Conservation (phyloP, 2,888 invertebrate species). For the Heteropelma amictum region DNA sequence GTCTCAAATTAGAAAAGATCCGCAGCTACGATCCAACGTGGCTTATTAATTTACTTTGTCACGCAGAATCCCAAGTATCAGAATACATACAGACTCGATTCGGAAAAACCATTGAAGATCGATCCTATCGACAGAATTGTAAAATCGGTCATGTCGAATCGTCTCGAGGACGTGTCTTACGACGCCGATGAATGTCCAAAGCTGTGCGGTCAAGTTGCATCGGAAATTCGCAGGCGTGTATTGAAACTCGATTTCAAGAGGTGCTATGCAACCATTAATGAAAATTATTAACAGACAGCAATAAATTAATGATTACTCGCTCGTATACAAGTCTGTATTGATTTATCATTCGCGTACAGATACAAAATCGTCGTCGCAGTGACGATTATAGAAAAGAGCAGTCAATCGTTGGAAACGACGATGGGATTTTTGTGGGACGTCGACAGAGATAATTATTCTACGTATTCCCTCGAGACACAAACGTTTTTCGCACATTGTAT, state of each 20-base stretch:
- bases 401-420: conserved; percentile 82
- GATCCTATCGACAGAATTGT: conserved; percentile 83
- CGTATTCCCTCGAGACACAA: conserved; percentile 82
- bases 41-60: conserved; percentile 5
- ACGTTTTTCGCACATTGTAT: conserved; percentile 82
- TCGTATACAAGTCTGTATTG: no score
- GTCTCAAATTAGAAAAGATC: background rate
- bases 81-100: conserved; percentile 84
- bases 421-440: conserved; percentile 85
- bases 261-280: conserved; percentile 71
- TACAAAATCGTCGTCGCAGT: conserved; percentile 84
- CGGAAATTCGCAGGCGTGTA: conserved; percentile 81
- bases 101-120: conserved; percentile 82
- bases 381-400: conserved; percentile 83
- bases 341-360: no score
- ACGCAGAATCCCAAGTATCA: conserved; percentile 78
- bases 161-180: conserved; percentile 81
- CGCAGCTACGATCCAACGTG: background rate
- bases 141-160: conserved; percentile 80
- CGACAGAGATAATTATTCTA: conserved; percentile 82
- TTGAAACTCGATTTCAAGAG: conserved; percentile 85
- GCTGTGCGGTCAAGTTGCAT: conserved; percentile 80
- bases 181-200: conserved; percentile 81
- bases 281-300: background rate
- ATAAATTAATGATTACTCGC: background rate